These are phyloP conservation scores for Brenthis daphne DNA, from an alignment of 2,888 invertebrate genomes.

Conservation along the genomic window DNA sequence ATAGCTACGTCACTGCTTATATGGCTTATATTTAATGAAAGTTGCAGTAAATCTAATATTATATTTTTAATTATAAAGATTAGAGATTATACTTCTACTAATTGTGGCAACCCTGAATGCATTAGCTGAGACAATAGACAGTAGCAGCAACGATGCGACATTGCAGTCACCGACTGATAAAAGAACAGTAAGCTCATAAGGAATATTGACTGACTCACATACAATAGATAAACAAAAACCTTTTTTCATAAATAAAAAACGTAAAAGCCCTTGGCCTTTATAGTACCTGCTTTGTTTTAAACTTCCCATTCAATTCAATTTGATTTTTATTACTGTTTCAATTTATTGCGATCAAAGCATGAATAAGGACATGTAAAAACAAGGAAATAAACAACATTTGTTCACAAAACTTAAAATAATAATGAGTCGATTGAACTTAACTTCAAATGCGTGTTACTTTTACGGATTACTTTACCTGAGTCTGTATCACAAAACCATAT, in stretches of 20 bases:
- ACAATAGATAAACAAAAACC: slow-evolving; percentile 5
- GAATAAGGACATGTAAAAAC: neutral
- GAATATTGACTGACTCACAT: slow-evolving; percentile 41
- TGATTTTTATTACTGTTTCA: neutral
- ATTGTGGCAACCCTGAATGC: slow-evolving; percentile 47
- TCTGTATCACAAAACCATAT: too few species aligned
- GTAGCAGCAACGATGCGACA: slow-evolving; percentile 45
- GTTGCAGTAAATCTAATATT: neutral
- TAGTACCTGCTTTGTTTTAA: neutral
- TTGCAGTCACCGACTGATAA: slow-evolving; percentile 42
- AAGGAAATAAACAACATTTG: neutral
- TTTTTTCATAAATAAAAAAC: neutral
- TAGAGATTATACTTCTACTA: neutral
- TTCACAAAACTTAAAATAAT: slow-evolving; percentile 8
- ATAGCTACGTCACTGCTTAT: too few species aligned
- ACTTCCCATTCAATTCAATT: neutral
- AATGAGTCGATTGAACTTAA: slow-evolving; percentile 1
- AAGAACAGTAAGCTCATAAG: slow-evolving; percentile 51
- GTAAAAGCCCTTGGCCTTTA: neutral
- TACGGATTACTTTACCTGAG: too few species aligned
- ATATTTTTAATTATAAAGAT: too few species aligned
- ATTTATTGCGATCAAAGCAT: neutral
- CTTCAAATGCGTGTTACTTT: slow-evolving; percentile 7
- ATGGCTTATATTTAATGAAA: too few species aligned
- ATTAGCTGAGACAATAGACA: slow-evolving; percentile 53